Evolutionary conservation across 2,888 invertebrate genomes (phyloP).

Genomic region (Sphaerophoria taeniata): DNA sequence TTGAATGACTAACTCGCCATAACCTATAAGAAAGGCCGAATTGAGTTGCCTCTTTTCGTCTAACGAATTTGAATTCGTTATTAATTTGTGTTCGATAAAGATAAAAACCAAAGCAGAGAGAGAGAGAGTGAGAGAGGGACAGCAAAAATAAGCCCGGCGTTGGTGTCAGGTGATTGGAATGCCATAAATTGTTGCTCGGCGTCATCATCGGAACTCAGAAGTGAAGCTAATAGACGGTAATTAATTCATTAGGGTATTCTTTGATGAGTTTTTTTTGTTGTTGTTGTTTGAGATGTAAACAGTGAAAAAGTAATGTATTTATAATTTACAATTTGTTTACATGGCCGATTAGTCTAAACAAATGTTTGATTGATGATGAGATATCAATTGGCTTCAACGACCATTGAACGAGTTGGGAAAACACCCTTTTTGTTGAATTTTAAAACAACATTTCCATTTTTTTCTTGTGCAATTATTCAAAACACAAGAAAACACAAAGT

Average conservation of each 20-base stretch:
- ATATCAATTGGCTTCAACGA: constrained; percentile 5
- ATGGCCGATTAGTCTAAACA: background rate
- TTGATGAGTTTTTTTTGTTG: constrained; percentile 11
- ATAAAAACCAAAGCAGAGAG: background rate
- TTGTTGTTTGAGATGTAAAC: constrained; percentile 31
- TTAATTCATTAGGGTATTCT: constrained; percentile 48
- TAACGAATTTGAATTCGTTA: constrained; percentile 20
- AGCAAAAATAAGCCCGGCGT: background rate
- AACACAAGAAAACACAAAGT: no score
- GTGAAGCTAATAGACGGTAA: constrained; percentile 43
- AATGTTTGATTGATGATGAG: constrained; percentile 7
- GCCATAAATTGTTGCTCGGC: constrained; percentile 19
- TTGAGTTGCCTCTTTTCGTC: constrained; percentile 20
- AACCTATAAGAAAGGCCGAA: background rate
- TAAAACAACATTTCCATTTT: no score
- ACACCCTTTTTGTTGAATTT: no score
- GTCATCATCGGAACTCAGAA: no score
- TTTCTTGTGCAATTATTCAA: no score
- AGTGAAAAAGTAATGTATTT: constrained; percentile 24
- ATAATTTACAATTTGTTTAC: constrained; percentile 26
- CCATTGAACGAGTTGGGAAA: no score
- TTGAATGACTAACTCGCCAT: no score
- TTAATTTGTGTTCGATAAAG: no score
- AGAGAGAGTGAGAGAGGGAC: constrained; percentile 1
- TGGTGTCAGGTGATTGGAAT: constrained; percentile 14